These are phyloP conservation scores for Hemibagrus wyckioides DNA, from an alignment of 2,113 vertebrate genomes.

Conservation along the genomic window DNA sequence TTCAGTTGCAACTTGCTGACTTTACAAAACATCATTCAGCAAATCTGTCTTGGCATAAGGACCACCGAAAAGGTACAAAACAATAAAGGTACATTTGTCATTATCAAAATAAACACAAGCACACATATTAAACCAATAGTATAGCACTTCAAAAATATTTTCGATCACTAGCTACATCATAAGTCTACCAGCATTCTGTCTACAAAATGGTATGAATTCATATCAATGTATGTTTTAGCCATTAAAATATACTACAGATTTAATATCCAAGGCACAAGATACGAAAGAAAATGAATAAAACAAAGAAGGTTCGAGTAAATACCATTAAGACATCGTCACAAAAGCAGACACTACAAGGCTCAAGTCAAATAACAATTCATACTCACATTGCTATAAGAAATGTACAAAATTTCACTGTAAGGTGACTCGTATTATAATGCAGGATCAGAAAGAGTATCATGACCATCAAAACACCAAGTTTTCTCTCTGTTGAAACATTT, in stretches of 20 bases:
- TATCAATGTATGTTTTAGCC: conserved; percentile 57
- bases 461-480: conserved; percentile 52
- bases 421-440: conserved; percentile 49
- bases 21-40: conserved; percentile 60
- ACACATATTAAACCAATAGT: conserved; percentile 54
- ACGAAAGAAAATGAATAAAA: conserved; percentile 54
- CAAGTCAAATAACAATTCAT: conserved; percentile 54
- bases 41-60: conserved; percentile 57
- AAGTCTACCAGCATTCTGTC: conserved; percentile 58
- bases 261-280: conserved; percentile 66
- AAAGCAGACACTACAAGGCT: conserved; percentile 58
- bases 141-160: conserved; percentile 59
- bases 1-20: conserved; percentile 49
- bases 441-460: conserved; percentile 53
- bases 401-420: conserved; percentile 56
- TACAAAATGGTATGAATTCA: conserved; percentile 58
- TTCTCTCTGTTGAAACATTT: conserved; percentile 52
- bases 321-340: conserved; percentile 59
- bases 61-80: conserved; percentile 58
- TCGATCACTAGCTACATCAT: conserved; percentile 58
- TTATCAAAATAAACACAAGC: conserved; percentile 59
- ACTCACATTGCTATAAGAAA: conserved; percentile 59
- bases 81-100: conserved; percentile 55
- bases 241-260: conserved; percentile 66
- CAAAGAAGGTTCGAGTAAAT: conserved; percentile 56